Evolutionary conservation across 2,797 vertebrate genomes (phyloP).

Genomic region (Galagoides demidoff): DNA sequence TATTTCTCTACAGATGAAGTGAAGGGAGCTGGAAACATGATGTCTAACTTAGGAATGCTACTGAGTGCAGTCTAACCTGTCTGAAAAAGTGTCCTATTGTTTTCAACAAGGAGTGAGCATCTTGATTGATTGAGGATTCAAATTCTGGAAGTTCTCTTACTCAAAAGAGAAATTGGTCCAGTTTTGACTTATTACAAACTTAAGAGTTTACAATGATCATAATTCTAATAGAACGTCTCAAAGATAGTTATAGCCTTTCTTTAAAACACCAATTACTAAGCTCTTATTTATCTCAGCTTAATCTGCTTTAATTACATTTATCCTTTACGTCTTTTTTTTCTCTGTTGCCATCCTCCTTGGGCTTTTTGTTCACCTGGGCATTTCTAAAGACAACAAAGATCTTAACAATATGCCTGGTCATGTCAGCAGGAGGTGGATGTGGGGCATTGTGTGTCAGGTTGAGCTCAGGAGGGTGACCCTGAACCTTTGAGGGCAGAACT

Average conservation of each 20-base stretch:
- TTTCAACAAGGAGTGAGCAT: background rate
- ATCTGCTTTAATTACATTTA: background rate
- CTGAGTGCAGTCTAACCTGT: background rate
- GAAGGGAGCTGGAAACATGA: background rate
- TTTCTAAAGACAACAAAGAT: background rate
- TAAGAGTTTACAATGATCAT: background rate
- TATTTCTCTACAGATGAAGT: background rate
- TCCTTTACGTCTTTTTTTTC: background rate
- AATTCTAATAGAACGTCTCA: background rate
- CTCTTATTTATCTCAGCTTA: accelerated
- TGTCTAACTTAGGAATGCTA: background rate
- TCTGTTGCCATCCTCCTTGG: background rate
- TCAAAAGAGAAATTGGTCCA: background rate
- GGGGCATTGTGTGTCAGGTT: background rate
- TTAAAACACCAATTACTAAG: background rate
- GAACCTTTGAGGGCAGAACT: background rate
- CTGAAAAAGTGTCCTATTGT: background rate
- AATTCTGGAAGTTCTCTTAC: background rate
- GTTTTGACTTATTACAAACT: background rate
- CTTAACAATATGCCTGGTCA: background rate
- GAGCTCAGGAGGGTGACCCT: background rate
- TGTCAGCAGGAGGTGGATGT: background rate
- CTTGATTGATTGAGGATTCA: background rate
- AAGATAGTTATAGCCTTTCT: background rate
- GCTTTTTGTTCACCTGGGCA: background rate